Evolutionary conservation across 1,140 invertebrate genomes (phyloP), one percentile per base, ranked within the genome.

Genomic region (Aphis gossypii): DNA sequence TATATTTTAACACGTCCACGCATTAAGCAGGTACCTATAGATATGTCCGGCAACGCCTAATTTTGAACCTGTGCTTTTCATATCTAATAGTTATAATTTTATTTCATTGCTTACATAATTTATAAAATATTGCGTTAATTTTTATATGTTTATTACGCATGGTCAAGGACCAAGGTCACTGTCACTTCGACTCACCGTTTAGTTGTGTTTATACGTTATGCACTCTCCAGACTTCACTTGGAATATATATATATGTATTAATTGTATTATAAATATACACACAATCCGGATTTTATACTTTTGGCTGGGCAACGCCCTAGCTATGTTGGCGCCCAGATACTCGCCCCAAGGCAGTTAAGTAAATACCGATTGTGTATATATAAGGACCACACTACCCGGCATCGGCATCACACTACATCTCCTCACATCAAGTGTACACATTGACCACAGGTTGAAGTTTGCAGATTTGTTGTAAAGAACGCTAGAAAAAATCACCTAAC

Each of bases 21-120:
- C 14, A 18, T n/a, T 76, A 6, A 76, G 18, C n/a, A 6, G n/a
- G 18, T n/a, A 76, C 4, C 5, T 23, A n/a, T 14, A 51, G 23
- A 25, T 14, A 83, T 38, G 83, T 84, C 83, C 83, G 83, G 83
- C 41, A 84, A 84, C 83, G 83, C 83, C 83, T 84, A 11, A 84
- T 44, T 25, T 41, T 44, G 8, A 38, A 51, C 14, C 30, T 30
- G 1, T 76, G 2, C 41, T 21, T 84, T 60, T 60, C 35, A 83
- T 83, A 38, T 38, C 23, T 38, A 82, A 4, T 51, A 4, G n/a
- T 38, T 82, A 82, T 38, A 21, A 38, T 82, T 38, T 38, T 68
- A 30, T 68, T 82, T 82, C 7, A 38, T 82, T 35, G 18, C 35
- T 82, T 21, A 68, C 38, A 41, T 68, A 68, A 76, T 68, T 68